Evolutionary conservation across 2,113 vertebrate genomes (phyloP).

Genomic region (Amphilophus citrinellus): DNA sequence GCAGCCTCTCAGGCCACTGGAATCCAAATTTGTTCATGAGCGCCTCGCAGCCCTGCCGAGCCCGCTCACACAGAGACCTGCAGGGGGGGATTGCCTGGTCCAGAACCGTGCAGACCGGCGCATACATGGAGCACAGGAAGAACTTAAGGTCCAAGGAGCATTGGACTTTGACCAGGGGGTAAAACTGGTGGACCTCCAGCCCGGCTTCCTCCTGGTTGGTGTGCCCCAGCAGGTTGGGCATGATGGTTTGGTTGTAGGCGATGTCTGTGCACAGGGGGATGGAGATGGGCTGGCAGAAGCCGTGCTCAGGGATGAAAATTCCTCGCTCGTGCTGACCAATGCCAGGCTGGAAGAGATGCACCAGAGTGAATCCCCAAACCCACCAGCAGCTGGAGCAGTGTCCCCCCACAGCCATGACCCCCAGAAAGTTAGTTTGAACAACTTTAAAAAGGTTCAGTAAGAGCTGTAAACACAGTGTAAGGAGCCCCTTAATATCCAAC

Average conservation of each 20-base stretch:
- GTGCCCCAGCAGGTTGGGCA: constrained; percentile 91
- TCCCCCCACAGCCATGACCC: constrained; percentile 52
- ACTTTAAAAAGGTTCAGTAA: not conserved
- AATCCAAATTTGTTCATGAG: constrained; percentile 93
- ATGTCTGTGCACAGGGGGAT: constrained; percentile 78
- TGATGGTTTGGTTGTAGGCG: constrained; percentile 92
- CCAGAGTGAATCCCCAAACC: constrained; percentile 34
- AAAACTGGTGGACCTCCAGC: constrained; percentile 89
- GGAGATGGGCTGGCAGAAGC: constrained; percentile 74
- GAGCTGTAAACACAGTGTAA: not conserved
- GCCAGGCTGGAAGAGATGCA: constrained; percentile 45
- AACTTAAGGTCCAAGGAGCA: constrained; percentile 53
- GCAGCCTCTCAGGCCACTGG: constrained; percentile 88
- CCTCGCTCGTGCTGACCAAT: constrained; percentile 81
- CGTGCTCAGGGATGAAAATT: constrained; percentile 86
- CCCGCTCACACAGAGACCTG: constrained; percentile 86
- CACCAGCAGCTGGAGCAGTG: constrained; percentile 27
- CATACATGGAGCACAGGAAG: constrained; percentile 89
- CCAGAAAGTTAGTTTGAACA: not conserved
- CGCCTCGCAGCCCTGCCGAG: constrained; percentile 71
- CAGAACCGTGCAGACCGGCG: constrained; percentile 89
- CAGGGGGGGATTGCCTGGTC: constrained; percentile 90
- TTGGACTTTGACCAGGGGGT: constrained; percentile 55
- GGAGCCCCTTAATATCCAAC: not conserved
- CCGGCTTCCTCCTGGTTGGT: constrained; percentile 89